Evolutionary conservation across 1,140 invertebrate genomes (phyloP).

Genomic region (Bicyclus anynana): DNA sequence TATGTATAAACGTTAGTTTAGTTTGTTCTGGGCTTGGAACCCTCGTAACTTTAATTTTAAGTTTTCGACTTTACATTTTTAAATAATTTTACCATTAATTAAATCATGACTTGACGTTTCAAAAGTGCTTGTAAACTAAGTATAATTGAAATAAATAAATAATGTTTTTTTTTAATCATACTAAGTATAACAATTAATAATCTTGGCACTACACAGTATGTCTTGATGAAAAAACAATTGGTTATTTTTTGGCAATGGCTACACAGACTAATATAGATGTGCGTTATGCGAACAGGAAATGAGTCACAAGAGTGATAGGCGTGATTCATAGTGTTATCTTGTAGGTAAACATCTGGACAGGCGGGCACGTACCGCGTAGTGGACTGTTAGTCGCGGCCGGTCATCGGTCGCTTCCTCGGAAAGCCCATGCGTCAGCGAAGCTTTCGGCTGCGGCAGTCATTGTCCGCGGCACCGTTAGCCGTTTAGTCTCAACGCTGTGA

Average conservation of each 20-base stretch:
- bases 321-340: slow-evolving; percentile 58
- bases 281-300: slow-evolving; percentile 43
- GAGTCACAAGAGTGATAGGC: slow-evolving; percentile 40
- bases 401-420: slow-evolving; percentile 49
- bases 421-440: slow-evolving; percentile 61
- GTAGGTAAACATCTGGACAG: slow-evolving; percentile 42
- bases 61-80: too few relatives aligned
- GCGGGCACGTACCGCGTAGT: slow-evolving; percentile 52
- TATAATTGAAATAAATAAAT: too few relatives aligned
- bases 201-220: too few relatives aligned
- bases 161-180: too few relatives aligned
- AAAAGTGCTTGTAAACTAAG: too few relatives aligned
- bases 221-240: background rate
- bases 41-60: too few relatives aligned
- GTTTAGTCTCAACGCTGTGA: slow-evolving; percentile 23
- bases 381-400: slow-evolving; percentile 45
- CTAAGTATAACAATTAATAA: too few relatives aligned
- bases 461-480: slow-evolving; percentile 66
- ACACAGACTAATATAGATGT: slow-evolving; percentile 19
- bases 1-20: too few relatives aligned
- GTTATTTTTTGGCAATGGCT: background rate
- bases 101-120: too few relatives aligned
- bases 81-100: too few relatives aligned
- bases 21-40: too few relatives aligned
- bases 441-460: slow-evolving; percentile 54